phyloP scores from a whole-genome alignment of 2,797 vertebrate species.

The Phalloptychus januarius region DNA sequence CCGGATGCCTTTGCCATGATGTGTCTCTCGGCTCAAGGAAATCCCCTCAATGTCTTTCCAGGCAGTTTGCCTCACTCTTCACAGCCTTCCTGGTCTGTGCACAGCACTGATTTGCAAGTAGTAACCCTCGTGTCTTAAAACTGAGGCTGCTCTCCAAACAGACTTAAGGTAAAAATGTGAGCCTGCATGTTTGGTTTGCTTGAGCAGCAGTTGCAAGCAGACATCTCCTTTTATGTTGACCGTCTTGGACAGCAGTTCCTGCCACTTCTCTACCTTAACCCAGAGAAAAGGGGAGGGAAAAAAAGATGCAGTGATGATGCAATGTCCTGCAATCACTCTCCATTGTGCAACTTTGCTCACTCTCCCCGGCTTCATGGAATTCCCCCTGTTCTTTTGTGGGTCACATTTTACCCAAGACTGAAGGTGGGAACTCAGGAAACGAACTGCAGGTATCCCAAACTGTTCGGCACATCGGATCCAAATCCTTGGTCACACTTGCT shows the following conservation, averaged over 20 bases:
- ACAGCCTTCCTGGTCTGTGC: conserved; percentile 16
- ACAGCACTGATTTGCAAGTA: conserved; percentile 25
- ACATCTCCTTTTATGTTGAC: conserved; percentile 26
- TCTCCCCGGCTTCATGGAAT: conserved; percentile 65
- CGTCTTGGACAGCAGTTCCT: conserved; percentile 23
- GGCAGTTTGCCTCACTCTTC: conserved; percentile 44
- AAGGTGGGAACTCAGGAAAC: conserved; percentile 28
- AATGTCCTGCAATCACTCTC: conserved; percentile 69
- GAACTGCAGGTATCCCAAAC: conserved; percentile 15
- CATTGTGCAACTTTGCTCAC: conserved; percentile 66
- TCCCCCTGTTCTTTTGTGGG: conserved; percentile 56
- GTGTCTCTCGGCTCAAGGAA: conserved; percentile 77
- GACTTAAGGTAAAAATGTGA: background rate
- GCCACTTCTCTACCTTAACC: conserved; percentile 45
- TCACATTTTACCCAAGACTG: conserved; percentile 53
- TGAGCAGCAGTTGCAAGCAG: conserved; percentile 2
- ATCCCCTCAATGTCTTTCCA: conserved; percentile 80
- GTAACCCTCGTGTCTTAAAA: conserved; percentile 18
- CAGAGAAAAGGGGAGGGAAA: conserved; percentile 4
- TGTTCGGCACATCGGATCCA: conserved; percentile 1
- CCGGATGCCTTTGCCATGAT: conserved; percentile 80
- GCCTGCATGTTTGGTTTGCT: conserved; percentile 7
- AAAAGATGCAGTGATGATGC: conserved; percentile 68
- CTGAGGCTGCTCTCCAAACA: conserved; percentile 13
- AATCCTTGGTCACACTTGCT: conserved; percentile 2